Evolutionary conservation across 2,113 vertebrate species (phyloP), one percentile per base, ranked within the genome.

Genomic region (Haemorhous mexicanus): DNA sequence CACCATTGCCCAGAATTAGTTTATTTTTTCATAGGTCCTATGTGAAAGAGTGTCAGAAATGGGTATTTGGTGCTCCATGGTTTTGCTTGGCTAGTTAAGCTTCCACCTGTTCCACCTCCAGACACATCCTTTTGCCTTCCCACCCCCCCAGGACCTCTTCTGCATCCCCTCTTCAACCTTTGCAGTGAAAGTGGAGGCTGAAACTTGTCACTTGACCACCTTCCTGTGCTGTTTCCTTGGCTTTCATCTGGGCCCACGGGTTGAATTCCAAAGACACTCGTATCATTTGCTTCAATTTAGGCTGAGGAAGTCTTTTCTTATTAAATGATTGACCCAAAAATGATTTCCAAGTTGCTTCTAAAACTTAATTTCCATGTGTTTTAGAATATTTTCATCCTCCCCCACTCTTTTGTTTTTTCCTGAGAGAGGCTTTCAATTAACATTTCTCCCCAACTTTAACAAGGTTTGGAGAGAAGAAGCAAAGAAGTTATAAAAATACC

Each of bases 1-100:
- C 6, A 1, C 35, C 3, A 1, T 37, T 6, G 5, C 13, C 19
- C 1, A 7, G 32, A 35, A 47, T 6, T 3, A 17, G 13, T 30
- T 58, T 30, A 11, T 6, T 50, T 50, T 80, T 61, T 6, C 2
- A 1, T 27, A 28, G n/a, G 22, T 43, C 43, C 15, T 58, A 0
- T 58, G 27, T 41, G 69, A 22, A 80, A 32, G 24, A 13, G 7
- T 28, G 8, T 41, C 19, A 26, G n/a, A 33, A 47, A 32, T 0
- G 4, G 41, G 4, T 41, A 2, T 9, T 39, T 68, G 6, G 11
- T 43, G 32, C 16, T 46, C 30, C 2, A 0, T 30, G 15, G 5
- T 66, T 87, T 75, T 10, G 3, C 19, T 27, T 24, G 35, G 47
- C 50, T 37, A 9, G 14, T 44, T 53, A 1, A 32, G n/a, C 77